phyloP scores from a whole-genome alignment of 1,140 invertebrate species.

The Diorhabda sublineata region DNA sequence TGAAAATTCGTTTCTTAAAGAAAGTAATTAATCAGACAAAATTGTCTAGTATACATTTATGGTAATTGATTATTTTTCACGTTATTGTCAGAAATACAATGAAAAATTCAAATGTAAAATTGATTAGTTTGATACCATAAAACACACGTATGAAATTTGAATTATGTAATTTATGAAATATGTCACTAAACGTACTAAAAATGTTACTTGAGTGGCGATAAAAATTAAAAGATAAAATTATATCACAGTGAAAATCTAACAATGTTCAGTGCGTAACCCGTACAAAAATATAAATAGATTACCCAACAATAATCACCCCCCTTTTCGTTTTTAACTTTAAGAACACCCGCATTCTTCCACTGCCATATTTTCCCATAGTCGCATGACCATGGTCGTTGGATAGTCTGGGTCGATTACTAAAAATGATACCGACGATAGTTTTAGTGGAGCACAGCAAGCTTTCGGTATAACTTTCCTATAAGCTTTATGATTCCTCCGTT shows the following conservation, averaged over 20 bases:
- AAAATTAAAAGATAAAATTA: conserved; percentile 24
- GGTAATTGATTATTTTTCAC: too few relatives aligned
- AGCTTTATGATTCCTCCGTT: conserved; percentile 36
- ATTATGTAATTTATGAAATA: too few relatives aligned
- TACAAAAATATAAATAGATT: conserved; percentile 18
- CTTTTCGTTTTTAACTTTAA: conserved; percentile 39
- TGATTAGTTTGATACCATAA: too few relatives aligned
- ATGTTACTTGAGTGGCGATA: neutral
- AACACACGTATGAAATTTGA: too few relatives aligned
- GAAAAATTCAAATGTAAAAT: too few relatives aligned
- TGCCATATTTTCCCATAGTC: conserved; percentile 68
- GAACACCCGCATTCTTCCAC: conserved; percentile 72
- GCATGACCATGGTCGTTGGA: conserved; percentile 60
- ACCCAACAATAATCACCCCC: neutral
- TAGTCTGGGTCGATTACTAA: conserved; percentile 63
- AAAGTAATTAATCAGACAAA: too few relatives aligned
- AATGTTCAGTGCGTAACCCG: conserved; percentile 29
- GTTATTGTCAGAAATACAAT: too few relatives aligned
- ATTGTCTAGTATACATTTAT: too few relatives aligned
- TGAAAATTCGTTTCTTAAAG: too few relatives aligned
- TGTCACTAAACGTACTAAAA: too few relatives aligned
- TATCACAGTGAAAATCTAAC: conserved; percentile 26
- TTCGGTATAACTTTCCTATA: conserved; percentile 49
- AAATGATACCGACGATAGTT: conserved; percentile 63
- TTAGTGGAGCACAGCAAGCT: conserved; percentile 69